phyloP scores from a whole-genome alignment of 2,113 vertebrate species.

The Ursus arctos region DNA sequence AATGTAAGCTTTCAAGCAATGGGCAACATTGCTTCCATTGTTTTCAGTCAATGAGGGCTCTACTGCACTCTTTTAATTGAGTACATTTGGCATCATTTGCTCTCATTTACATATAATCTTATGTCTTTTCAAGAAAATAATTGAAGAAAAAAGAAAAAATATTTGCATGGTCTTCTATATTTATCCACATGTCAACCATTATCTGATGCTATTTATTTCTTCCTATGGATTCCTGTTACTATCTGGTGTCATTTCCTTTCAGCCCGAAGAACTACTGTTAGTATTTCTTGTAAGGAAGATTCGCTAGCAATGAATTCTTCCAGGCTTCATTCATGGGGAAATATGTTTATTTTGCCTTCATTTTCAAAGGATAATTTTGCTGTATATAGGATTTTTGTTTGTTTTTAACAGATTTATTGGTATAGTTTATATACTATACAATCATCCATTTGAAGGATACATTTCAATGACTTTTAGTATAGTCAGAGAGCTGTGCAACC shows the following conservation, averaged over 20 bases:
- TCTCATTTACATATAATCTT: neutral
- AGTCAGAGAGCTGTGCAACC: neutral
- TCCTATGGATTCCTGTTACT: neutral
- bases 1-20: neutral
- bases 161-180: neutral
- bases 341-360: neutral
- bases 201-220: neutral
- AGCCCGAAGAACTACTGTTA: neutral
- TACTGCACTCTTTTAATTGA: neutral
- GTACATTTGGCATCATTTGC: neutral
- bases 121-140: conserved; percentile 6
- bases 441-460: neutral
- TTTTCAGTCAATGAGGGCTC: neutral
- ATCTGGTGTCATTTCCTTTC: neutral
- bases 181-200: conserved; percentile 1
- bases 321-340: neutral
- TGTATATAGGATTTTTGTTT: neutral
- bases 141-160: neutral
- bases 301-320: neutral
- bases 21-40: neutral
- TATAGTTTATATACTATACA: neutral
- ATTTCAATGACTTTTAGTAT: neutral
- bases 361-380: neutral
- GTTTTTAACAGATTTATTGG: neutral
- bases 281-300: neutral